phyloP scores from a whole-genome alignment of 2,797 vertebrate species.

The Protonibea diacanthus region DNA sequence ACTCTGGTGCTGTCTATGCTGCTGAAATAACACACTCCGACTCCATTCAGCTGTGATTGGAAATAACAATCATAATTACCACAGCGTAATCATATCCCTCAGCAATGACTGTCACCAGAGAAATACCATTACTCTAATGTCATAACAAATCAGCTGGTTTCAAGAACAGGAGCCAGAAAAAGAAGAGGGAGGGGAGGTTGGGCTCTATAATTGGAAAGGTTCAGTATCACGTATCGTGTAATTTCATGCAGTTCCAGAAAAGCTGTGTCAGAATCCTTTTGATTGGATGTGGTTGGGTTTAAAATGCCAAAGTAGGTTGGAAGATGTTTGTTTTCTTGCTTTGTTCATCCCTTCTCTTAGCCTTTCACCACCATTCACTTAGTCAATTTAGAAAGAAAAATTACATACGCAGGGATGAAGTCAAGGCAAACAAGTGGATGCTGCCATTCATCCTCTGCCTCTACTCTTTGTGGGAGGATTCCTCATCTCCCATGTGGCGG shows the following conservation, averaged over 20 bases:
- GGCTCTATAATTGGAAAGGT: constrained; percentile 70
- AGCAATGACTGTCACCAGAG: constrained; percentile 81
- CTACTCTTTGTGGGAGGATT: constrained; percentile 61
- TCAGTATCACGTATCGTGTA: constrained; percentile 51
- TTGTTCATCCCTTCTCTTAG: constrained; percentile 11
- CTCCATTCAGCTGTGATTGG: constrained; percentile 81
- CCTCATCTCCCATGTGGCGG: constrained; percentile 75
- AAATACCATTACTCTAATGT: constrained; percentile 79
- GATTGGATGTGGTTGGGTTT: constrained; percentile 26
- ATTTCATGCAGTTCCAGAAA: constrained; percentile 53
- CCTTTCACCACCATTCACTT: neutral
- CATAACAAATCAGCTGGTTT: constrained; percentile 81
- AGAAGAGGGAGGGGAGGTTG: constrained; percentile 50
- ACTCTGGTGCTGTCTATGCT: constrained; percentile 59
- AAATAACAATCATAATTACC: constrained; percentile 84
- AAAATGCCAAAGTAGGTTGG: constrained; percentile 7
- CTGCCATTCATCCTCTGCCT: constrained; percentile 59
- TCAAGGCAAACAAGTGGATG: constrained; percentile 32
- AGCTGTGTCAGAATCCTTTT: constrained; percentile 31
- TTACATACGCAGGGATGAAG: constrained; percentile 6
- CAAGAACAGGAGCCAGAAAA: constrained; percentile 59
- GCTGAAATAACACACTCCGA: constrained; percentile 77
- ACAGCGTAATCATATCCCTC: constrained; percentile 80
- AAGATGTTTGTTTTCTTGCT: constrained; percentile 23
- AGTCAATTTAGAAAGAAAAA: constrained; percentile 5